Evolutionary conservation across 2,888 invertebrate genomes (phyloP).

Genomic region (Uloborus plumipes): DNA sequence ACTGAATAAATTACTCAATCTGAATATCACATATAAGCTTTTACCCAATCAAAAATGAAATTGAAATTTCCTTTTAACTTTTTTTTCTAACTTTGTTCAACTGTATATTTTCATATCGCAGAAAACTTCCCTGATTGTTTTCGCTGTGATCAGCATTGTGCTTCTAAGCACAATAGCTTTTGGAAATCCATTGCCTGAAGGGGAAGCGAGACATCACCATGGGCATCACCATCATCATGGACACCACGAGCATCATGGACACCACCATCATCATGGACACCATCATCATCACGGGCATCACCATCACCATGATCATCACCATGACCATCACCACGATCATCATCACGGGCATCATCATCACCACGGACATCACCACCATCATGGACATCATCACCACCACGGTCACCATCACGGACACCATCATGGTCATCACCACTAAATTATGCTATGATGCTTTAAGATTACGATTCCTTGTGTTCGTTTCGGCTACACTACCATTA

Average conservation of each 20-base stretch:
- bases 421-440: background rate
- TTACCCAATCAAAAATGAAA: too few relatives aligned
- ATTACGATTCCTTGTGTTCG: too few relatives aligned
- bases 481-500: too few relatives aligned
- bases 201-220: constrained; percentile 14
- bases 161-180: background rate
- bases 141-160: constrained; percentile 6
- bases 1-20: too few relatives aligned
- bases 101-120: background rate
- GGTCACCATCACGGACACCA: background rate
- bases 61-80: too few relatives aligned
- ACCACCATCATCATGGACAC: constrained; percentile 20
- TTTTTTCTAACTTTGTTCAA: too few relatives aligned
- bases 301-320: constrained; percentile 23
- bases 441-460: too few relatives aligned
- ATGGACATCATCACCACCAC: constrained; percentile 2
- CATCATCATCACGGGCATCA: constrained; percentile 20
- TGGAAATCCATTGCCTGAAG: background rate
- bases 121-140: constrained; percentile 10
- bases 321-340: constrained; percentile 21
- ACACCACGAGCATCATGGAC: background rate
- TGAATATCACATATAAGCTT: too few relatives aligned
- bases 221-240: constrained; percentile 17
- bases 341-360: constrained; percentile 25
- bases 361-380: constrained; percentile 19